A percentile compares a stretch with the other conserved stretches of the same genome.
phyloP scores from a whole-genome alignment of 53 echinoderm and acorn worm genomes.

The Stichopus horrens region DNA sequence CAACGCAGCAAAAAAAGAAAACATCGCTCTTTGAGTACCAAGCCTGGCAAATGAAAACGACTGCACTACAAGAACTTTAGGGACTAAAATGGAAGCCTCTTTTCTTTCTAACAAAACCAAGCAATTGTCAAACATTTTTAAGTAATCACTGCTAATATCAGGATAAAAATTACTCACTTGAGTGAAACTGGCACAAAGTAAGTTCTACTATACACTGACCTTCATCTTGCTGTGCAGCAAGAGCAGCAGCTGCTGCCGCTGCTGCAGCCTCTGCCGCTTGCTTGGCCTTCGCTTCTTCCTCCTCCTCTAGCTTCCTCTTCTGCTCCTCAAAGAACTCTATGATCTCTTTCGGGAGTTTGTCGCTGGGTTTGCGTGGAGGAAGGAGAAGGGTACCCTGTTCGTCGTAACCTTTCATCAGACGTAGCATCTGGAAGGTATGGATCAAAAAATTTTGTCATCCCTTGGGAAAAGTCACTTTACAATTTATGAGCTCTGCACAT shows the following conservation, averaged over 20 bases:
- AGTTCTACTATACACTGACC: background rate
- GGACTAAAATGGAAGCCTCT: too few relatives aligned
- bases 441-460: background rate
- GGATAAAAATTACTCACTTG: background rate
- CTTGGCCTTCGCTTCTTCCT: slow-evolving; percentile 81
- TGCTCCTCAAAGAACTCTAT: slow-evolving; percentile 89
- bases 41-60: too few relatives aligned
- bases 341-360: slow-evolving; percentile 83
- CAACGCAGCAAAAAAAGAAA: too few relatives aligned
- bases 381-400: slow-evolving; percentile 92
- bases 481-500: too few relatives aligned
- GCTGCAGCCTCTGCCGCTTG: slow-evolving; percentile 76
- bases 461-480: too few relatives aligned
- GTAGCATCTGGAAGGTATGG: slow-evolving; percentile 58
- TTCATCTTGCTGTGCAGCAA: slow-evolving; percentile 14
- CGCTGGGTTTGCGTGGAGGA: slow-evolving; percentile 80
- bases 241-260: slow-evolving; percentile 55
- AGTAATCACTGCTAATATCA: background rate
- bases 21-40: too few relatives aligned
- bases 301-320: slow-evolving; percentile 88
- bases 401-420: slow-evolving; percentile 95
- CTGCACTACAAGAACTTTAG: too few relatives aligned
- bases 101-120: too few relatives aligned
- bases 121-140: background rate
- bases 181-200: too few relatives aligned